Base-by-base conservation (phyloP, 2,888 invertebrate genomes). In the Acanthococcus lagerstroemiae region DNA sequence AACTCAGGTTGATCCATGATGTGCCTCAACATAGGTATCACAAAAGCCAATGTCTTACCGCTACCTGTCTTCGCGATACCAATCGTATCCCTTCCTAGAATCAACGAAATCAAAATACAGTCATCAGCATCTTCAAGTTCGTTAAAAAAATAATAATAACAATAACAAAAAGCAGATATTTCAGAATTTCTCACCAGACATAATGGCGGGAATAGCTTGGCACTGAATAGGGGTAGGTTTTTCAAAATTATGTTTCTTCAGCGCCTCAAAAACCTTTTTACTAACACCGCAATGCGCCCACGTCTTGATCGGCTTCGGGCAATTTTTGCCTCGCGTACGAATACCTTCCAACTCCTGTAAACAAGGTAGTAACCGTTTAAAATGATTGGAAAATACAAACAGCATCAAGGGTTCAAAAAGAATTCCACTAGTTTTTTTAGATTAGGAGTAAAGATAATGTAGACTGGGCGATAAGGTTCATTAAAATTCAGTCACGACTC, bases 221-320 rank as follows among this genome's bases (percentile, higher is more conserved):
- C 92, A 87, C 78, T 99, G 99, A 73, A 99, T 99, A 0, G 99
- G 97, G 1, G 99, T 99, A 0, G 99, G 99, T 76, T 95, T 96
- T 73, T 95, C 94, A 77, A 94, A 99, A 67, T 84, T 84, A 67
- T 88, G 82, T 78, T 87, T 93, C 76, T 91, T 95, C 67, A 99
- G 78, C 70, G 90, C 84, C 73, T 95, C 95, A 77, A 96, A 80
- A 75, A 96, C 91, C 75, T 94, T 95, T 75, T 93, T 93, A 69
- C 93, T 93, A 21, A 96, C 91, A 4, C 99, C 99, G 75, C 95
- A 95, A 73, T 99, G 99, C 0, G 99, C 95, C 99, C 99, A 99
- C 0, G 88, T 86, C 78, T 79, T 82, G 69, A 85, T 80, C 5
- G 84, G 84, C 65, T 72, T 72, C 0, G 99, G 99, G 75, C 95